Conservation (phyloP, 2,113 vertebrate species). For the Nothobranchius kuhntae region DNA sequence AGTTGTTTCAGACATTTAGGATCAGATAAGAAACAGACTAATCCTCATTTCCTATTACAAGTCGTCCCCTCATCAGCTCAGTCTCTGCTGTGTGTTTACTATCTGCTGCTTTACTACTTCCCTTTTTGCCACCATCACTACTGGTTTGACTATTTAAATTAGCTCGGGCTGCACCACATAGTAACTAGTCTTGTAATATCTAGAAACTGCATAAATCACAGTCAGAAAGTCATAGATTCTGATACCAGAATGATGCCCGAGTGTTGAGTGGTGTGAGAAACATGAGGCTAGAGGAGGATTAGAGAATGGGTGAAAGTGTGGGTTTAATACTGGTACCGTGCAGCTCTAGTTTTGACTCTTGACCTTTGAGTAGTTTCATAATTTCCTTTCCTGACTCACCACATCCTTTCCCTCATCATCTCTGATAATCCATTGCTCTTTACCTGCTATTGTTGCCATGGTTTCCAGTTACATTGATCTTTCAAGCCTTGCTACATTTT, state of each 20-base stretch:
- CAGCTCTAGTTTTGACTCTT: conserved; percentile 5
- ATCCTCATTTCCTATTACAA: background rate
- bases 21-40: too few relatives aligned
- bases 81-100: background rate
- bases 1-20: too few relatives aligned
- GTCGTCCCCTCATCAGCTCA: conserved; percentile 11
- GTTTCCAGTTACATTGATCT: conserved; percentile 42
- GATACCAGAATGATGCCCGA: too few relatives aligned
- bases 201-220: too few relatives aligned
- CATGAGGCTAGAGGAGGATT: too few relatives aligned
- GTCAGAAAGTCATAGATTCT: too few relatives aligned
- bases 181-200: too few relatives aligned
- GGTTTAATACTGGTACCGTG: too few relatives aligned
- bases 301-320: too few relatives aligned
- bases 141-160: too few relatives aligned
- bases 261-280: too few relatives aligned
- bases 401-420: conserved; percentile 21
- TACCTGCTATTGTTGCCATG: conserved; percentile 43
- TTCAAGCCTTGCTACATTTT: conserved; percentile 21
- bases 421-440: conserved; percentile 31
- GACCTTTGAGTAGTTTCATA: conserved; percentile 22
- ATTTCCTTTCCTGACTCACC: background rate
- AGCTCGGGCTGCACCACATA: too few relatives aligned
- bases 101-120: conserved; percentile 21
- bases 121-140: background rate